Evolutionary conservation across 2,888 invertebrate genomes (phyloP), one percentile per base, ranked within the genome.

Genomic region (Orchestes rusci): DNA sequence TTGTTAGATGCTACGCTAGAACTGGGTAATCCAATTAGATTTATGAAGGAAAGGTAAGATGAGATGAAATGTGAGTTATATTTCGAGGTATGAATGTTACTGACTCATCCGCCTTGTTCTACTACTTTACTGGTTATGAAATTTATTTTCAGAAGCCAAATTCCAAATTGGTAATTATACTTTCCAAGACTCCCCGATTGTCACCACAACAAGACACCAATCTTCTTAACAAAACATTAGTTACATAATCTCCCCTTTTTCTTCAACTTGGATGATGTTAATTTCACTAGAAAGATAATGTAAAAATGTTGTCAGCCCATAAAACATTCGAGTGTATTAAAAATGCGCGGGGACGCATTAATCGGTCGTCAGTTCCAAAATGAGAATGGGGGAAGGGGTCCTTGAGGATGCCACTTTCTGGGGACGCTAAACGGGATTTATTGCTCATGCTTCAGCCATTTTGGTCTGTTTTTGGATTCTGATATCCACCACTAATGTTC

Each of bases 301-400:
- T 59, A 60, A 61, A 54, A 55, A 48, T 57, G 59, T 66, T 62
- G 56, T 56, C 66, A 64, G 64, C 59, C 60, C 61, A 64, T 62
- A 61, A 62, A 61, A 56, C 60, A 56, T 54, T 53, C 49, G 47
- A 10, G 53, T 54, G 53, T 59, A 61, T 62, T 64, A 63, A 65
- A 64, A 65, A 65, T 59, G 59, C 55, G 52, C 56, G 51, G 31
- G 39, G 39, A n/a, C n/a, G 41, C 63, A 64, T 64, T 63, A 64
- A 64, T 64, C 65, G 63, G 59, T 63, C 62, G 59, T 54, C 63
- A 58, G 57, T 55, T 59, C 53, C 59, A 55, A 59, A 64, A 65
- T 62, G 62, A 62, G 64, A 59, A 45, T 47, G 47, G 40, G 39
- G 37, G 39, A 38, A 45, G 43, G 47, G 50, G 53, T 51, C 46